These are phyloP conservation scores for Vipera ursinii DNA, from an alignment of 2,797 vertebrate species.

Conservation along the genomic window DNA sequence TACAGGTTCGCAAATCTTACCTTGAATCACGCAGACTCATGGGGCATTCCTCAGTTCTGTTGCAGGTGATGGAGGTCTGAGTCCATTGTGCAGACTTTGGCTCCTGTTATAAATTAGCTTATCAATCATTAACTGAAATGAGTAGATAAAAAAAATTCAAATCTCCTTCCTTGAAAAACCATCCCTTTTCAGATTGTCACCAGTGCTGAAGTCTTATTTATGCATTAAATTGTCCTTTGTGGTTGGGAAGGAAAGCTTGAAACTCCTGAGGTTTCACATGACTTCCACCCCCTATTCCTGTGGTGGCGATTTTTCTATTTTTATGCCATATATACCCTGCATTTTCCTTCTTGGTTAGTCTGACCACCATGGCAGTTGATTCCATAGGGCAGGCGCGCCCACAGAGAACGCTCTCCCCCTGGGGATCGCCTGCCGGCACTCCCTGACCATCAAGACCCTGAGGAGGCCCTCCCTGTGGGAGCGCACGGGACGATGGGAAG, in stretches of 20 bases:
- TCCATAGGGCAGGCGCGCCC: too few species aligned
- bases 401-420: too few species aligned
- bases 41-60: background rate
- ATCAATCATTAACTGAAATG: constrained; percentile 68
- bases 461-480: too few species aligned
- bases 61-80: background rate
- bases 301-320: background rate
- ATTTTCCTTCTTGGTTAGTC: background rate
- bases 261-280: background rate
- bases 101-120: constrained; percentile 46
- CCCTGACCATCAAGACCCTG: too few species aligned
- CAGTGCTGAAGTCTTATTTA: background rate
- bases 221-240: background rate
- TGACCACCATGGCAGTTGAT: background rate
- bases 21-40: constrained; percentile 1
- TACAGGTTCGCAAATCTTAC: background rate
- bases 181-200: background rate
- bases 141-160: constrained; percentile 29
- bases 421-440: too few species aligned
- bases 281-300: background rate
- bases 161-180: background rate
- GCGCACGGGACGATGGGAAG: too few species aligned
- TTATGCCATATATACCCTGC: background rate
- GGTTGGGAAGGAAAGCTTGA: background rate
- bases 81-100: constrained; percentile 52